Percentiles rank a stretch among this genome's conserved stretches.
Evolutionary conservation across 2,888 invertebrate genomes (phyloP).

Genomic region (Heliconius charithonia): DNA sequence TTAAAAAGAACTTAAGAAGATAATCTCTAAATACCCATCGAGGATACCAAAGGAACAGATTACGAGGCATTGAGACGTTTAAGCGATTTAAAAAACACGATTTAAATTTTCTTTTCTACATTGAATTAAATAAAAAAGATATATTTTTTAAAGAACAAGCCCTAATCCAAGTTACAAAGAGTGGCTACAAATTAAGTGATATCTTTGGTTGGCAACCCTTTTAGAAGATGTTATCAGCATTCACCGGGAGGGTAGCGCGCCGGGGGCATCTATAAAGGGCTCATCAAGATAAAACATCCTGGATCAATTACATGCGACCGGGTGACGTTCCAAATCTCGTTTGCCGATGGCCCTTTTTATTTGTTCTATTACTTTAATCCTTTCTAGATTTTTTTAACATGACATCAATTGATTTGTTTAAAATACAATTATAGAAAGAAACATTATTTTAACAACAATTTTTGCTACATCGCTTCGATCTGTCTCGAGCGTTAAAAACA

Average conservation of each 20-base stretch:
- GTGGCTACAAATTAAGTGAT: slow-evolving; percentile 83
- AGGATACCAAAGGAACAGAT: slow-evolving; percentile 68
- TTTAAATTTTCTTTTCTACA: slow-evolving; percentile 59
- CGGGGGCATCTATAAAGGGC: slow-evolving; percentile 77
- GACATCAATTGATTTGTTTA: slow-evolving; percentile 33
- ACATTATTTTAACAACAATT: not conserved
- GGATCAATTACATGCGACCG: slow-evolving; percentile 81
- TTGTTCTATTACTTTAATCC: slow-evolving; percentile 55
- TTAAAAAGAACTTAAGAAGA: slow-evolving; percentile 65
- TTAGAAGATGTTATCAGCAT: slow-evolving; percentile 80
- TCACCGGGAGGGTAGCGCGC: slow-evolving; percentile 77
- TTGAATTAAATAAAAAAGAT: slow-evolving; percentile 63
- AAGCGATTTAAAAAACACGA: slow-evolving; percentile 68
- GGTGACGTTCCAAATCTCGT: slow-evolving; percentile 76
- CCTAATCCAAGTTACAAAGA: slow-evolving; percentile 77
- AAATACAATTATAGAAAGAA: not conserved
- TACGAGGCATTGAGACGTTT: slow-evolving; percentile 64
- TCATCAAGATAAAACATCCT: slow-evolving; percentile 81
- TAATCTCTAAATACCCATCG: slow-evolving; percentile 65
- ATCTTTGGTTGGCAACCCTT: slow-evolving; percentile 83
- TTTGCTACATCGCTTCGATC: slow-evolving; percentile 57
- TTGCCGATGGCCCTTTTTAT: slow-evolving; percentile 66
- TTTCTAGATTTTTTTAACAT: not conserved
- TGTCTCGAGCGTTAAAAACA: slow-evolving; percentile 55
- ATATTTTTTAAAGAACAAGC: slow-evolving; percentile 59